Percentiles rank a stretch among this genome's conserved stretches.
These are phyloP conservation scores for Orchesella cincta DNA, from an alignment of 1,140 invertebrate genomes.

Conservation along the genomic window DNA sequence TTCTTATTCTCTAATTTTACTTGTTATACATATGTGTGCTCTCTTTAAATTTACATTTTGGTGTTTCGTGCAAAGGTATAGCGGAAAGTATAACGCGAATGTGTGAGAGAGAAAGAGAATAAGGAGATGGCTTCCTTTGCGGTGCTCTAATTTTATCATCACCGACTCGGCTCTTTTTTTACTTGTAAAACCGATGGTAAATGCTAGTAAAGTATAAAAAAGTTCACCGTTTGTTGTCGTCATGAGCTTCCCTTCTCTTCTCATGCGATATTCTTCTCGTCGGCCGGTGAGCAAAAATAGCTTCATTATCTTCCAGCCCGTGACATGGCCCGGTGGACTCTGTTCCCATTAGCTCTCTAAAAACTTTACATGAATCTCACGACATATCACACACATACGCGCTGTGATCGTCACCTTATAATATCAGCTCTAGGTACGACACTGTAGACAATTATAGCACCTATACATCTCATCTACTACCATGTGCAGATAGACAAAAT, in stretches of 20 bases:
- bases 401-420: not conserved
- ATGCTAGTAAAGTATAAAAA: too few species aligned
- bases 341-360: conserved; percentile 28
- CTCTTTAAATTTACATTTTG: too few species aligned
- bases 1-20: too few species aligned
- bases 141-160: conserved; percentile 29
- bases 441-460: not conserved
- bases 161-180: conserved; percentile 3
- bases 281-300: conserved; percentile 48
- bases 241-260: too few species aligned
- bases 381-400: not conserved
- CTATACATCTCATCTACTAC: not conserved
- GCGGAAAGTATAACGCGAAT: not conserved
- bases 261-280: too few species aligned
- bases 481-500: too few species aligned
- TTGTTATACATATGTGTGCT: too few species aligned
- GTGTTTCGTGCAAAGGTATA: too few species aligned
- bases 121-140: not conserved
- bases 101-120: not conserved
- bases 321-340: conserved; percentile 48
- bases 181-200: too few species aligned
- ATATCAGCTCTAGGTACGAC: not conserved
- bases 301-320: conserved; percentile 48
- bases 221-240: too few species aligned
- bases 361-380: not conserved